A percentile compares a stretch with the other conserved stretches of the same genome.
Conservation (phyloP, 2,113 vertebrate species). For the Phainopepla nitens region DNA sequence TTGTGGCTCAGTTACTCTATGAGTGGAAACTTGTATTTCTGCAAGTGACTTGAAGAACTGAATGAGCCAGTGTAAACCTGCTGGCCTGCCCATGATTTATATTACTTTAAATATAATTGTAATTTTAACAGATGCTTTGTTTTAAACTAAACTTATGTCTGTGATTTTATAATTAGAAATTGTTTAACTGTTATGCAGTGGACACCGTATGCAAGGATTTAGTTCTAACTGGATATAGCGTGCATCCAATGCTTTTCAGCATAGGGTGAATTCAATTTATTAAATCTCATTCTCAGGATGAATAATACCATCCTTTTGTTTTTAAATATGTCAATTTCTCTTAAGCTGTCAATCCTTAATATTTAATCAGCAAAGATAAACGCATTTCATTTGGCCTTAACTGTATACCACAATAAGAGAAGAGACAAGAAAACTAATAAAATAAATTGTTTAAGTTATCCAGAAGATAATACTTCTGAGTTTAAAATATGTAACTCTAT, state of each 20-base stretch:
- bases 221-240: neutral
- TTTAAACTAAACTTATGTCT: neutral
- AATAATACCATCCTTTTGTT: slow-evolving; percentile 30
- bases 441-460: slow-evolving; percentile 1
- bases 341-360: slow-evolving; percentile 46
- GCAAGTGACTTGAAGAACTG: neutral
- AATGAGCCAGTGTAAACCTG: neutral
- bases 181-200: neutral
- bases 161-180: neutral
- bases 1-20: neutral
- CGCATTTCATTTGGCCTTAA: slow-evolving; percentile 57
- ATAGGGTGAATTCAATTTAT: neutral
- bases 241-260: neutral
- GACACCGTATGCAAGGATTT: neutral
- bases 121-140: neutral
- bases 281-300: neutral
- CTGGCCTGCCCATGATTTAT: neutral
- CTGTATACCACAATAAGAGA: slow-evolving; percentile 16
- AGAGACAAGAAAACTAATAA: slow-evolving; percentile 37
- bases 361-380: slow-evolving; percentile 55
- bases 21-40: neutral
- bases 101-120: neutral
- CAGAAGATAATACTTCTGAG: neutral
- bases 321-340: slow-evolving; percentile 51
- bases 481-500: neutral